phyloP scores from a whole-genome alignment of 37 sponge, comb jelly and placozoan genomes.

The Mnemiopsis leidyi region DNA sequence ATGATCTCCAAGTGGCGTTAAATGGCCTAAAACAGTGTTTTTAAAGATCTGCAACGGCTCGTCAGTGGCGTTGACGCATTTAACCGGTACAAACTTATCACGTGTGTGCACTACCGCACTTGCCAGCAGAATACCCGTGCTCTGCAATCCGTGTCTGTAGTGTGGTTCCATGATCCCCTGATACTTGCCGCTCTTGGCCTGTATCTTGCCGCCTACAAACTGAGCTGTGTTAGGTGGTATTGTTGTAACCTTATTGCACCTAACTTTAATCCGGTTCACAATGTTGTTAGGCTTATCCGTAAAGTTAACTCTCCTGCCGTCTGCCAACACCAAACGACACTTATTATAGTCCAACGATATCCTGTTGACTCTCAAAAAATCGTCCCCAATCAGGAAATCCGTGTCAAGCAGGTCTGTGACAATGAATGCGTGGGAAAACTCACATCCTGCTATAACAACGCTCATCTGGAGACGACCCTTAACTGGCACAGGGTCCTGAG shows the following conservation, averaged over 20 bases:
- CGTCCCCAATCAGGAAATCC: background rate
- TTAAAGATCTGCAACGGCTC: background rate
- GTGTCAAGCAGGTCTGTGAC: background rate
- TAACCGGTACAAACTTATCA: background rate
- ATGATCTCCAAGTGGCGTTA: background rate
- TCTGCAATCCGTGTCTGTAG: background rate
- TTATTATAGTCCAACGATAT: background rate
- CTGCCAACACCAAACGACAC: background rate
- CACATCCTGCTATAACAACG: background rate
- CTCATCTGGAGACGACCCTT: background rate
- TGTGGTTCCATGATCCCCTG: background rate
- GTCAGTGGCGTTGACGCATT: background rate
- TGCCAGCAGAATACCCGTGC: background rate
- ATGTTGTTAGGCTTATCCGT: background rate
- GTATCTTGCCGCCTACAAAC: background rate
- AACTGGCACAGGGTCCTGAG: background rate
- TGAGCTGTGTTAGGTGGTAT: background rate
- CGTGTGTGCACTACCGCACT: background rate
- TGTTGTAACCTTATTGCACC: background rate
- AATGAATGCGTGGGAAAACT: background rate
- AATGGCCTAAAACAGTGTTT: background rate
- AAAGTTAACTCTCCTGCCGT: background rate
- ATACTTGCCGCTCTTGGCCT: background rate
- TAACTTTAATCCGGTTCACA: background rate
- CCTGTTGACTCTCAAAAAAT: background rate